phyloP scores from a whole-genome alignment of 37 sponge, comb jelly and placozoan species.

The Chondrosia reniformis region DNA sequence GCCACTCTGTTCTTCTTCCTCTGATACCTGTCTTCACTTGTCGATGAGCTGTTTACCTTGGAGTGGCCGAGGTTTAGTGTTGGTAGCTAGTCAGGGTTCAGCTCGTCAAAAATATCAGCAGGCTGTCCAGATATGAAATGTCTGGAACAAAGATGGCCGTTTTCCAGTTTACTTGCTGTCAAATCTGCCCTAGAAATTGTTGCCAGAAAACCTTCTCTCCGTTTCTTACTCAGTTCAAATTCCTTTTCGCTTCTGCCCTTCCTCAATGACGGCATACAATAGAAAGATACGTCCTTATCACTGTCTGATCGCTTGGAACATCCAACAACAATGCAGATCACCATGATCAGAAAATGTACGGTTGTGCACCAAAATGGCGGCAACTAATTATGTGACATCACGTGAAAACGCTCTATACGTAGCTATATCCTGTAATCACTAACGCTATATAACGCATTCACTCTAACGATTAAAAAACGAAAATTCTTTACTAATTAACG shows the following conservation, averaged over 20 bases:
- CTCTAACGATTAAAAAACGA: no score
- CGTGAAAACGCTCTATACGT: neutral
- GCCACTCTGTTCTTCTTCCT: neutral
- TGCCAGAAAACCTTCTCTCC: constrained; percentile 22
- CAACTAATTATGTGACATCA: neutral
- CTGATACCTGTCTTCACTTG: constrained; percentile 3
- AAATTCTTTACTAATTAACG: no score
- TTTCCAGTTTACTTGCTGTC: constrained; percentile 7
- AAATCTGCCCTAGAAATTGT: constrained; percentile 35
- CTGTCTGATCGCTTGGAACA: constrained; percentile 38
- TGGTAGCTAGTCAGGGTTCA: constrained; percentile 32
- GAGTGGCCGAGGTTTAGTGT: constrained; percentile 24
- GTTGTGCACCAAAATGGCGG: constrained; percentile 17
- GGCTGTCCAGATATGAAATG: constrained; percentile 38
- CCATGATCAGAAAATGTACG: neutral
- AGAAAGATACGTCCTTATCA: constrained; percentile 34
- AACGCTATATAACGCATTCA: no score
- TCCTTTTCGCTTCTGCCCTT: constrained; percentile 6
- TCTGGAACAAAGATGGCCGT: constrained; percentile 30
- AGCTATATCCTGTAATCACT: no score
- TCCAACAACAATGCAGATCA: constrained; percentile 13
- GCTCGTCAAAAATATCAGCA: constrained; percentile 21
- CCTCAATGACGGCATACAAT: constrained; percentile 8
- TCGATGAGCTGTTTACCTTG: neutral
- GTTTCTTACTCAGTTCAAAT: constrained; percentile 7